Percentiles rank a stretch among this genome's conserved stretches.
These are phyloP conservation scores for Platycheirus rosarum DNA, from an alignment of 2,888 invertebrate species.

Conservation along the genomic window DNA sequence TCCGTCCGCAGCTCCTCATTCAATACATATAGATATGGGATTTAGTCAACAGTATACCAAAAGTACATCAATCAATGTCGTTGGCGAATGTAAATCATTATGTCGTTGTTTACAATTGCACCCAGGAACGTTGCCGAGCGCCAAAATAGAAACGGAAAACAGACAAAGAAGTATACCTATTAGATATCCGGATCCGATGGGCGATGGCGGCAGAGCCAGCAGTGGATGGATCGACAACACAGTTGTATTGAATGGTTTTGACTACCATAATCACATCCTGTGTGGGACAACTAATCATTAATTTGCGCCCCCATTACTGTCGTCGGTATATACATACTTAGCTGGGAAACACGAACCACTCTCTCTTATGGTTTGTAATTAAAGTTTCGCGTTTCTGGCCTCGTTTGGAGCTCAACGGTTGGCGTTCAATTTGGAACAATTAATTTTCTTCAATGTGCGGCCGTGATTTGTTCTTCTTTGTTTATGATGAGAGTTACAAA, in stretches of 20 bases:
- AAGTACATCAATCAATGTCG: slow-evolving; percentile 71
- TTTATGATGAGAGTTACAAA: no score
- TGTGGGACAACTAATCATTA: slow-evolving; percentile 71
- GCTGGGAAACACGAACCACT: slow-evolving; percentile 17
- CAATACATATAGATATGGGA: slow-evolving; percentile 21
- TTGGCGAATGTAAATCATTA: slow-evolving; percentile 70
- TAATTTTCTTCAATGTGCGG: slow-evolving; percentile 45
- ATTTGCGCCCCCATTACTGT: slow-evolving; percentile 54
- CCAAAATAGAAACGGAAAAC: slow-evolving; percentile 14
- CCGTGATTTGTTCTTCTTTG: background rate
- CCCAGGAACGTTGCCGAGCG: slow-evolving; percentile 29
- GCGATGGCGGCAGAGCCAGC: background rate
- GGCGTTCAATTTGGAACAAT: slow-evolving; percentile 38
- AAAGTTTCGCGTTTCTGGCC: slow-evolving; percentile 22
- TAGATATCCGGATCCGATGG: slow-evolving; percentile 41
- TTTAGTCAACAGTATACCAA: slow-evolving; percentile 68
- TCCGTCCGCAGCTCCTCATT: slow-evolving; percentile 3
- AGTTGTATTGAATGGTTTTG: slow-evolving; percentile 67
- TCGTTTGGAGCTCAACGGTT: slow-evolving; percentile 4
- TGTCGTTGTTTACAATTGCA: slow-evolving; percentile 67
- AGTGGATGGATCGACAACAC: slow-evolving; percentile 56
- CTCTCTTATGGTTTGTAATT: slow-evolving; percentile 48
- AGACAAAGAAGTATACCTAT: slow-evolving; percentile 38
- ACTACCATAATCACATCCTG: slow-evolving; percentile 71
- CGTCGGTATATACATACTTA: no score